Base-by-base conservation (phyloP, 1,140 invertebrate genomes). In the Drosophila saltans region DNA sequence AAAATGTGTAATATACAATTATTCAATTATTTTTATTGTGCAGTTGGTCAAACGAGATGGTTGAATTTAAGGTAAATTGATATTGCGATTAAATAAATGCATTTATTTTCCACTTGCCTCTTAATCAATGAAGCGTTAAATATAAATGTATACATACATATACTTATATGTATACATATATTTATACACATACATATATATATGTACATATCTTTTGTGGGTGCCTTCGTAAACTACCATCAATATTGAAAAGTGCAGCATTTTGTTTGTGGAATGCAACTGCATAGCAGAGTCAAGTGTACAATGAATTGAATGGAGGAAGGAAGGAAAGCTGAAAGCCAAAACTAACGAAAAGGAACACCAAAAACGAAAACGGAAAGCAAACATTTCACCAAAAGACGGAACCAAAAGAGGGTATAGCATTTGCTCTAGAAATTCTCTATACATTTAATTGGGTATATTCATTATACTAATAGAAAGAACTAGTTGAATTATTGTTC, bases 41-140 rank as follows among this genome's bases (percentile, higher is more conserved):
- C 33, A 59, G 57, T 33, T 59, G 33, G 11, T 36, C 16, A 33
- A 21, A 21, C 36, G 55, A 10, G 52, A 48, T 30, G 21, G 33
- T 40, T 36, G 41, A 58, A 66, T 59, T 61, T 56, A 28, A 71
- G 65, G 57, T 78, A 24, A 58, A 65, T 66, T 66, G 61, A 36
- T 36, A 71, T 76, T 73, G 65, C 70, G 75, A 78, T 78, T 78
- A 72, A 67, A 69, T 64, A 78, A 64, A 67, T 72, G 75, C 68
- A 77, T 66, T 78, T 59, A 77, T 58, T 58, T 78, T 48, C 55
- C 61, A 62, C 62, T 78, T 56, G 74, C 45, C 74, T 65, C 62
- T 77, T 77, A 66, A 77, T 78, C 75, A 78, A 77, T 77, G 75
- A 72, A 66, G 74, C 75, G 63, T 77, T 78, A 66, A 78, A 77